A percentile compares a stretch with the other conserved stretches of the same genome.
Conservation (phyloP, 1,140 invertebrate genomes). For the Procambarus clarkii region DNA sequence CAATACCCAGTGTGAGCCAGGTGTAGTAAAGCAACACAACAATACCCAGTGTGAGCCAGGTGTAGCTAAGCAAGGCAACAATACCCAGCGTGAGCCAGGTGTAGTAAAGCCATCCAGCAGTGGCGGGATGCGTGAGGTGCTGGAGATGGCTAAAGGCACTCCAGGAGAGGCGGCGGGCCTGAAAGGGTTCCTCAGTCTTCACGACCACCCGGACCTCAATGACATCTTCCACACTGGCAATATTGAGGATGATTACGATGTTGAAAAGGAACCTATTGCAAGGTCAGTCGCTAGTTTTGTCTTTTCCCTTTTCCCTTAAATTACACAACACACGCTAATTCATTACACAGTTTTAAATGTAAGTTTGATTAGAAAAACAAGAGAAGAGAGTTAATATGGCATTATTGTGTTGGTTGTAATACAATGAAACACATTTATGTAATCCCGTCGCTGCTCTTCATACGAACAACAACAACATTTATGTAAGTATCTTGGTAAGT, state of each 20-base stretch:
- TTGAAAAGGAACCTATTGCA: slow-evolving; percentile 69
- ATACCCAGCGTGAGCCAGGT: neutral
- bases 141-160: slow-evolving; percentile 61
- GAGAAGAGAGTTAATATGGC: no score
- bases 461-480: no score
- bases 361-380: neutral
- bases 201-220: slow-evolving; percentile 55
- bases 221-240: slow-evolving; percentile 61
- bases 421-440: no score
- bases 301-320: no score
- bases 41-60: no score
- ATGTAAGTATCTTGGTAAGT: no score
- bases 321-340: no score
- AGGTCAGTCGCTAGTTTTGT: slow-evolving; percentile 49
- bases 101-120: neutral
- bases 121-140: slow-evolving; percentile 46
- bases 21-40: neutral
- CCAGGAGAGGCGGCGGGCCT: slow-evolving; percentile 61
- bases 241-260: slow-evolving; percentile 69
- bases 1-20: neutral
- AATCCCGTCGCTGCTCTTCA: no score
- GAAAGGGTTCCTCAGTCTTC: slow-evolving; percentile 50
- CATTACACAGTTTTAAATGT: neutral
- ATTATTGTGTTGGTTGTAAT: no score
- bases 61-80: neutral